Percentiles rank a stretch among this genome's conserved stretches.
Conservation (phyloP, 2,797 vertebrate genomes). For the Tenualosa ilisha region DNA sequence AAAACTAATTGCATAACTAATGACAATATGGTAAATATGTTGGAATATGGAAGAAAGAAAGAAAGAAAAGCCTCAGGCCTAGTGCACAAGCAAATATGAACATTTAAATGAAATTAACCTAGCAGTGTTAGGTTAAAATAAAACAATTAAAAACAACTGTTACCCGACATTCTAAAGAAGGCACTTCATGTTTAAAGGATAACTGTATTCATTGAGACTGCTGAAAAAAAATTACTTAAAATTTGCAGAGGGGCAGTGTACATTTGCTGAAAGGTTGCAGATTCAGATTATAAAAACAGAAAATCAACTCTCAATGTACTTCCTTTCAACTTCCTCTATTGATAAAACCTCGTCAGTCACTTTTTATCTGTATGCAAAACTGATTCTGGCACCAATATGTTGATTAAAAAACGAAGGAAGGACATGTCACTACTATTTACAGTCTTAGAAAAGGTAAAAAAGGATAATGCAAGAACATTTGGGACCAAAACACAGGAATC, state of each 20-base stretch:
- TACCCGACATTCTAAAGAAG: conserved; percentile 16
- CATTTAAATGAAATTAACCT: background rate
- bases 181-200: conserved; percentile 19
- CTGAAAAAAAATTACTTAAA: background rate
- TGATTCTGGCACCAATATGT: background rate
- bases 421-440: conserved; percentile 3
- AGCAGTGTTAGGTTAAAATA: conserved; percentile 20
- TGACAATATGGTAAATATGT: background rate
- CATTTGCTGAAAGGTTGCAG: background rate
- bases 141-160: conserved; percentile 47
- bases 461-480: background rate
- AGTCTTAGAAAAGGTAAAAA: background rate
- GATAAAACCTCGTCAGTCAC: background rate
- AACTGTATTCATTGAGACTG: background rate
- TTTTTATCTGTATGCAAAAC: background rate
- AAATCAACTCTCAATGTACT: background rate
- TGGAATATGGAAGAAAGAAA: background rate
- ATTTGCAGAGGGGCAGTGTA: background rate
- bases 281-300: background rate
- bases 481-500: conserved; percentile 2
- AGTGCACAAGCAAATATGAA: background rate
- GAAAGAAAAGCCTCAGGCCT: background rate
- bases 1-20: too few species aligned
- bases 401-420: background rate
- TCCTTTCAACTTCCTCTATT: background rate